Conservation (phyloP, 2,113 vertebrate genomes). For the Sinocyclocheilus anophthalmus region DNA sequence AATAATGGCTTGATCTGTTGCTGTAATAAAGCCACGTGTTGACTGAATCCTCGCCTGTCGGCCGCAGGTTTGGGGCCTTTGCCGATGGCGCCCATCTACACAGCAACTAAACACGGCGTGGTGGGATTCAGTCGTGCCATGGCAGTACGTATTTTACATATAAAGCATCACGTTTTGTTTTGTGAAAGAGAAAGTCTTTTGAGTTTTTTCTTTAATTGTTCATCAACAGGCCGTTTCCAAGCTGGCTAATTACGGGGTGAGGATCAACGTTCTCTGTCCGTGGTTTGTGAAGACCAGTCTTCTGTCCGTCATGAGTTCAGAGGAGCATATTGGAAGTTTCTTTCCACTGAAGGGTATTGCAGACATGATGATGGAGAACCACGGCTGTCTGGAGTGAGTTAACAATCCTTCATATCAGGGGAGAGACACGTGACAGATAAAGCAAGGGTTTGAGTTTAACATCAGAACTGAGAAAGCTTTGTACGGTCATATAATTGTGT, state of each 20-base stretch:
- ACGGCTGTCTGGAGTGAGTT: conserved; percentile 64
- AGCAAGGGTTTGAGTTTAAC: neutral
- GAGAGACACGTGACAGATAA: neutral
- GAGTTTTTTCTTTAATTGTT: neutral
- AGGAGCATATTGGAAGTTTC: conserved; percentile 52
- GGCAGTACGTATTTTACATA: conserved; percentile 62
- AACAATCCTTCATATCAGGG: neutral
- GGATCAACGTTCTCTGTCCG: conserved; percentile 73
- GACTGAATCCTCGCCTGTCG: neutral
- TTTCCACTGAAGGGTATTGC: neutral
- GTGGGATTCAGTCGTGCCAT: conserved; percentile 73
- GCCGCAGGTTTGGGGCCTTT: conserved; percentile 67
- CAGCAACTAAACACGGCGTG: conserved; percentile 73
- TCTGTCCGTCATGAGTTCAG: neutral
- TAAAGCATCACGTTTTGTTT: neutral
- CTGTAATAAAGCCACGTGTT: neutral
- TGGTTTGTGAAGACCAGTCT: conserved; percentile 67
- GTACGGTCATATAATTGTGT: neutral
- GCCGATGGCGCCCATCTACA: conserved; percentile 68
- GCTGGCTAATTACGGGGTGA: conserved; percentile 61
- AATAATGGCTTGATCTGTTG: too few species aligned
- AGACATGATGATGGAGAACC: accelerated
- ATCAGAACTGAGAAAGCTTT: too few species aligned
- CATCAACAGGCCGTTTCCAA: conserved; percentile 56
- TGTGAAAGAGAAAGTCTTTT: neutral